Percentiles rank a stretch among this genome's conserved stretches.
Conservation (phyloP, 2,113 vertebrate genomes). For the Pseudonaja textilis region DNA sequence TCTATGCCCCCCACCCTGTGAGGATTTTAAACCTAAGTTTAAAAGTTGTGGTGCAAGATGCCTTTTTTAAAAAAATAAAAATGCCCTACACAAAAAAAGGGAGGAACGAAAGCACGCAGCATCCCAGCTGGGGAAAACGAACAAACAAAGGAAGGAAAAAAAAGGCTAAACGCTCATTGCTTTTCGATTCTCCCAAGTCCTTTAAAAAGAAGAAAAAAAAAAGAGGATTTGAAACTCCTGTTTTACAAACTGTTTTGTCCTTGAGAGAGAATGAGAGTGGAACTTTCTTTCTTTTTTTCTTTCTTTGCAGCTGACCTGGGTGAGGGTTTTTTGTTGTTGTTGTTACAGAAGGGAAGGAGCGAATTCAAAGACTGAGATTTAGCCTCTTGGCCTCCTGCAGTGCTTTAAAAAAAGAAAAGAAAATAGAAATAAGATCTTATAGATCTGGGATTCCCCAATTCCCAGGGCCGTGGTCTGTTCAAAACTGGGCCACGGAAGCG, state of each 20-base stretch:
- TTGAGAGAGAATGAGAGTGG: not conserved
- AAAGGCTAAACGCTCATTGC: not conserved
- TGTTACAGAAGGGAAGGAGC: not conserved
- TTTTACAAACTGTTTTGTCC: not conserved
- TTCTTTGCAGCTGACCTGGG: too few species aligned
- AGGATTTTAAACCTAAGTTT: not conserved
- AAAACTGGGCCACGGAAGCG: too few species aligned
- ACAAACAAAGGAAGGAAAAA: too few species aligned
- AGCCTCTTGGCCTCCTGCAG: not conserved
- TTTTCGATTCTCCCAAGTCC: not conserved
- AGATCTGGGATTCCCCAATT: too few species aligned
- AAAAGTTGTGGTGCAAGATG: not conserved
- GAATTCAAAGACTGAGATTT: not conserved
- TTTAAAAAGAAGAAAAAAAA: not conserved
- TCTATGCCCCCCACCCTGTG: not conserved
- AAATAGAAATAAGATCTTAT: not conserved
- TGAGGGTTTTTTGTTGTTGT: too few species aligned
- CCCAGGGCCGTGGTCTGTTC: too few species aligned
- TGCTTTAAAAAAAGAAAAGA: not conserved
- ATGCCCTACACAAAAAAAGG: not conserved
- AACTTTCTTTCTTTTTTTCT: not conserved
- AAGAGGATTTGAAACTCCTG: not conserved
- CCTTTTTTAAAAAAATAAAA: not conserved
- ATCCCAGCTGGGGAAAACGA: not conserved
- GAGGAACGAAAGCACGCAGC: not conserved